phyloP scores from a whole-genome alignment of 2,888 invertebrate species.

The Cheilosia urbana region DNA sequence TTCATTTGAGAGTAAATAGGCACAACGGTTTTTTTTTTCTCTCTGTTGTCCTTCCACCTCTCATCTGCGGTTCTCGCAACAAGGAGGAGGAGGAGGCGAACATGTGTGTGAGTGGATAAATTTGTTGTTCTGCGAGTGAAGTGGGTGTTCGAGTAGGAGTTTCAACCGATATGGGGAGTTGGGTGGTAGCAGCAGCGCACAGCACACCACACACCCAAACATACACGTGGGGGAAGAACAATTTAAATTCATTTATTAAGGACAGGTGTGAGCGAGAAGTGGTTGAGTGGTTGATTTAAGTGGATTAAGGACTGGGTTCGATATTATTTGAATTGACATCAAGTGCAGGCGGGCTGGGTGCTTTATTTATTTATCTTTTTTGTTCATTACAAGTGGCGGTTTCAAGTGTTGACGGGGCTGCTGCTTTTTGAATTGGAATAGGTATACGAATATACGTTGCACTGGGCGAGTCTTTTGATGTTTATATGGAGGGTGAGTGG shows the following conservation, averaged over 20 bases:
- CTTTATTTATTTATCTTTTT: conserved; percentile 10
- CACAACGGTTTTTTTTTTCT: conserved; percentile 51
- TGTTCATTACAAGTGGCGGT: conserved; percentile 34
- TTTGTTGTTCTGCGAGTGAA: conserved; percentile 39
- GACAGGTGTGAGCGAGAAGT: conserved; percentile 73
- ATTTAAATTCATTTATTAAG: conserved; percentile 75
- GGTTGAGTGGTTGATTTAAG: conserved; percentile 73
- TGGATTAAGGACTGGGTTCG: conserved; percentile 71
- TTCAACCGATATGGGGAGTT: neutral
- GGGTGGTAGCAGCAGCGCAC: neutral
- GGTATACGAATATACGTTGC: too few relatives aligned
- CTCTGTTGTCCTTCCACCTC: conserved; percentile 6
- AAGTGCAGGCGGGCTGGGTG: conserved; percentile 37
- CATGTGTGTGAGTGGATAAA: conserved; percentile 46
- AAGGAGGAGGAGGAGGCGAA: conserved; percentile 5
- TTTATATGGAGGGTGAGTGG: neutral
- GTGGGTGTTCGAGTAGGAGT: conserved; percentile 23
- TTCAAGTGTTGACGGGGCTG: conserved; percentile 27
- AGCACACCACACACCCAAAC: too few relatives aligned
- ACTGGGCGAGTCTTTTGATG: conserved; percentile 8
- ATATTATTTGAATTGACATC: conserved; percentile 73
- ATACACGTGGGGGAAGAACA: conserved; percentile 28
- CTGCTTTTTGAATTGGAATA: conserved; percentile 12
- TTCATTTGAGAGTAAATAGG: conserved; percentile 70
- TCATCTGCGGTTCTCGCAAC: conserved; percentile 43